phyloP scores from a whole-genome alignment of 2,888 invertebrate genomes.

The Apoderus coryli region DNA sequence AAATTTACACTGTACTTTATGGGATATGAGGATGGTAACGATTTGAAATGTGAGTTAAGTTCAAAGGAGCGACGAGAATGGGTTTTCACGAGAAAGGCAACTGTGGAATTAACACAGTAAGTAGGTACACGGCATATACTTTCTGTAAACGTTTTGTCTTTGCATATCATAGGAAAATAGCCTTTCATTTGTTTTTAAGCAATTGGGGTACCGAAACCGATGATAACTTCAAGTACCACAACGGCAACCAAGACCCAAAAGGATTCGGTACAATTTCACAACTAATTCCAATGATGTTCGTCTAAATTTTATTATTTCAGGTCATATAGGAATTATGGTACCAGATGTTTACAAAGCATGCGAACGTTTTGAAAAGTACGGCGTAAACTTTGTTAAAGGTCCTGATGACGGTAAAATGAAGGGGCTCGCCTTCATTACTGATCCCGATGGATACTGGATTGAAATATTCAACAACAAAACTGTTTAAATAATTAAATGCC shows the following conservation, averaged over 20 bases:
- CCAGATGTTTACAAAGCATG: conserved; percentile 82
- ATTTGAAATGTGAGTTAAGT: conserved; percentile 54
- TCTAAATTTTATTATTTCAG: conserved; percentile 29
- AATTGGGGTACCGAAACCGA: conserved; percentile 93
- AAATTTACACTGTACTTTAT: conserved; percentile 86
- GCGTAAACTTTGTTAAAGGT: conserved; percentile 79
- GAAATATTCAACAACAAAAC: conserved; percentile 36
- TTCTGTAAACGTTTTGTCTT: no score
- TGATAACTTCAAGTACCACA: conserved; percentile 65
- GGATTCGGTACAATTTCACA: conserved; percentile 51
- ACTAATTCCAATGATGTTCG: neutral
- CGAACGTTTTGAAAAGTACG: conserved; percentile 65
- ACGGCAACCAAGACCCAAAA: conserved; percentile 77
- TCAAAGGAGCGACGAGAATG: conserved; percentile 50
- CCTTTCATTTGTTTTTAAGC: conserved; percentile 42
- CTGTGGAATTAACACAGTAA: conserved; percentile 86
- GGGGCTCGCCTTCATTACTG: conserved; percentile 85
- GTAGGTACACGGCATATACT: no score
- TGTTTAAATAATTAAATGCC: no score
- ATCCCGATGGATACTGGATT: conserved; percentile 95
- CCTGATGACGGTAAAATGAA: conserved; percentile 90
- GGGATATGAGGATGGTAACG: conserved; percentile 67
- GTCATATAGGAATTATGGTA: conserved; percentile 85
- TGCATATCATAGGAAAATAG: no score
- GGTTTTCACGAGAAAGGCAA: conserved; percentile 72